These are phyloP conservation scores for Danionella dracula DNA, from an alignment of 2,797 vertebrate species.

Conservation along the genomic window DNA sequence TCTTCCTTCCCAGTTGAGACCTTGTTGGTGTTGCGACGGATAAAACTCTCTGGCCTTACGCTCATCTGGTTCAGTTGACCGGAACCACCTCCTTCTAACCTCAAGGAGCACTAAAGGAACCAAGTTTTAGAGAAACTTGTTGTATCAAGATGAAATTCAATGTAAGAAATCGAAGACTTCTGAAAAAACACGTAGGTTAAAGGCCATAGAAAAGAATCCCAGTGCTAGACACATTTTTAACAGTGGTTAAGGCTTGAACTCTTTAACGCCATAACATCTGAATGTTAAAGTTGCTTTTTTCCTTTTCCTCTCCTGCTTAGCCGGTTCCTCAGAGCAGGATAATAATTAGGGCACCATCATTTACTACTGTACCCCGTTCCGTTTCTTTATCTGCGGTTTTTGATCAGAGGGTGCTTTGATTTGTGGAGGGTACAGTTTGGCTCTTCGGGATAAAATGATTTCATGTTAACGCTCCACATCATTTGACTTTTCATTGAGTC, in stretches of 20 bases:
- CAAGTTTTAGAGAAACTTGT: constrained; percentile 57
- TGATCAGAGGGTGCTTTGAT: not conserved
- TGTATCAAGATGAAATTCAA: constrained; percentile 53
- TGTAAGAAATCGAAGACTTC: constrained; percentile 43
- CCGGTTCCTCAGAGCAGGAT: constrained; percentile 2
- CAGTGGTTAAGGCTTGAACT: constrained; percentile 25
- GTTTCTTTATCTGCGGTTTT: constrained; percentile 3
- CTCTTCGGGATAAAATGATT: not conserved
- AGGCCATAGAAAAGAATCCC: constrained; percentile 63
- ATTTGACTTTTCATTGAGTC: constrained; percentile 2
- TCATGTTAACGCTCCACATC: not conserved
- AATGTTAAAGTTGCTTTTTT: constrained; percentile 10
- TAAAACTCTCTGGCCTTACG: constrained; percentile 45
- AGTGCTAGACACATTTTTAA: constrained; percentile 48
- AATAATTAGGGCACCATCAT: constrained; percentile 22
- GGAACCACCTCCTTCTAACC: constrained; percentile 47
- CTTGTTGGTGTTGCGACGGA: not conserved
- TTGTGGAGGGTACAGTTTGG: not conserved
- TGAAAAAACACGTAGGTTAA: constrained; percentile 63
- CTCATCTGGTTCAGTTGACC: constrained; percentile 39
- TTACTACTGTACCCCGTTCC: not conserved
- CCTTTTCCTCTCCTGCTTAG: constrained; percentile 8
- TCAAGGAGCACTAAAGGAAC: constrained; percentile 43
- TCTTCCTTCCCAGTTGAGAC: constrained; percentile 7
- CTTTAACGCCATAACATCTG: constrained; percentile 15